A percentile compares a stretch with the other conserved stretches of the same genome.
Evolutionary conservation across 2,888 invertebrate species (phyloP).

Genomic region (Sphinx pinastri): DNA sequence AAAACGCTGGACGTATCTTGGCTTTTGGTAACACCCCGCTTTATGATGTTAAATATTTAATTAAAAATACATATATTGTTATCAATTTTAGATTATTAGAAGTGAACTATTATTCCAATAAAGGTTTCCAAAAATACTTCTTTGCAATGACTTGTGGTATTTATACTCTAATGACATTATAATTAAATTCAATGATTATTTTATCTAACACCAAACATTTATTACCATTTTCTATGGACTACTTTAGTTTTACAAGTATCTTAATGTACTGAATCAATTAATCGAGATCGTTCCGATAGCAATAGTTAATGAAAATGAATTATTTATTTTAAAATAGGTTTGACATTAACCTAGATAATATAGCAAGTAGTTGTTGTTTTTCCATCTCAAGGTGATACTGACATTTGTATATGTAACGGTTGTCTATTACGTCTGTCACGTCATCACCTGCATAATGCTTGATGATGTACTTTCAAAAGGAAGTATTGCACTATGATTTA

Average conservation of each 20-base stretch:
- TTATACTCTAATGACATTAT: constrained; percentile 6
- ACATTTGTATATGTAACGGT: constrained; percentile 28
- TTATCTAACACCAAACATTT: constrained; percentile 6
- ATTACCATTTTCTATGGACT: constrained; percentile 6
- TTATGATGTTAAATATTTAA: too few relatives aligned
- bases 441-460: neutral
- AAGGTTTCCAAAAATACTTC: neutral
- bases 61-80: too few relatives aligned
- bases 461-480: constrained; percentile 1
- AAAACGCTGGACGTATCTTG: too few relatives aligned
- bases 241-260: constrained; percentile 1
- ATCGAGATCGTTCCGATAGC: constrained; percentile 18
- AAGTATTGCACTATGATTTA: neutral
- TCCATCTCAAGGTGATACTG: constrained; percentile 29
- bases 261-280: constrained; percentile 20
- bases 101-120: too few relatives aligned
- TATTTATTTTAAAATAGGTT: constrained; percentile 27
- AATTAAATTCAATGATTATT: constrained; percentile 5
- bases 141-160: neutral
- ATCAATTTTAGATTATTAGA: too few relatives aligned
- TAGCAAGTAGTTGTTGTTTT: constrained; percentile 28
- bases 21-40: too few relatives aligned
- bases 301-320: constrained; percentile 25
- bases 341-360: constrained; percentile 29
- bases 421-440: constrained; percentile 7